Percentiles rank a stretch among this genome's conserved stretches.
Conservation (phyloP, 2,113 vertebrate genomes). For the Hypanus sabinus region DNA sequence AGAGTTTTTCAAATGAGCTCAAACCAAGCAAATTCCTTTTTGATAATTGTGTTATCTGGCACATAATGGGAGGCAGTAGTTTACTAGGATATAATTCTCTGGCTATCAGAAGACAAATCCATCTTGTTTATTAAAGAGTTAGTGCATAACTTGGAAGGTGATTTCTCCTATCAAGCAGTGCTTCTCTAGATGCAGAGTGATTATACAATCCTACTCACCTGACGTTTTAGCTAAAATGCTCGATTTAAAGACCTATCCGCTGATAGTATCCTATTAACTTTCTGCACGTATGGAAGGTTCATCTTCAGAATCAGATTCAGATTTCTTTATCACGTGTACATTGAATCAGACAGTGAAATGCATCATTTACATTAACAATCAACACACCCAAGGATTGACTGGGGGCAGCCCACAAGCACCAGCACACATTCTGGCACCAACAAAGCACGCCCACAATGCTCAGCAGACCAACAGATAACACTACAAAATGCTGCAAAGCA, state of each 20-base stretch:
- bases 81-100: not conserved
- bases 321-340: too few species aligned
- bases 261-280: not conserved
- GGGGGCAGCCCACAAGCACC: too few species aligned
- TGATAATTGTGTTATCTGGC: not conserved
- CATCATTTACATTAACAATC: too few species aligned
- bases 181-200: not conserved
- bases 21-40: conserved; percentile 1
- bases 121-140: not conserved
- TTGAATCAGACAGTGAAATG: too few species aligned
- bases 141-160: not conserved
- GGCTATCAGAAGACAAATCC: not conserved
- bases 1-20: not conserved
- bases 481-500: too few species aligned
- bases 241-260: not conserved
- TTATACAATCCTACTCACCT: not conserved
- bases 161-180: not conserved
- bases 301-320: not conserved
- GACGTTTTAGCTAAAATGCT: not conserved
- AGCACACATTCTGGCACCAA: too few species aligned
- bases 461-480: too few species aligned
- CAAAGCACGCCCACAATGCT: too few species aligned
- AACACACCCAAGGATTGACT: too few species aligned
- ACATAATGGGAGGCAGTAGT: not conserved
- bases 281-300: not conserved